These are phyloP conservation scores for Neotoxoptera formosana DNA, from an alignment of 1,140 invertebrate species.

Conservation along the genomic window DNA sequence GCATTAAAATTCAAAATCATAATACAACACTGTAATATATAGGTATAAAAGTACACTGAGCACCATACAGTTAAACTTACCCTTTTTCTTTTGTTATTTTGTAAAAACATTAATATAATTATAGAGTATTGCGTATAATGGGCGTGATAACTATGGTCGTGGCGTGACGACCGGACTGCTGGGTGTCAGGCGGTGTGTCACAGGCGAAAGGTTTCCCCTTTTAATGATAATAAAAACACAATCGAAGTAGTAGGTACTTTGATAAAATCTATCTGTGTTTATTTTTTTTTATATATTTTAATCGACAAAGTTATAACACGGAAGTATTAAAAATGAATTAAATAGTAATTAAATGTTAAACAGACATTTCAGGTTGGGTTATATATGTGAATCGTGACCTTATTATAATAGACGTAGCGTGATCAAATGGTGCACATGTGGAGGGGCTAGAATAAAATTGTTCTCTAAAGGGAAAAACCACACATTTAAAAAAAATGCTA, in stretches of 20 bases:
- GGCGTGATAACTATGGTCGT: slow-evolving; percentile 11
- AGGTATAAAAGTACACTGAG: neutral
- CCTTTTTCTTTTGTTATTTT: neutral
- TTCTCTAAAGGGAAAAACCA: neutral
- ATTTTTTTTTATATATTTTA: neutral
- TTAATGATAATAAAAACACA: slow-evolving; percentile 18
- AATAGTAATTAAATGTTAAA: neutral
- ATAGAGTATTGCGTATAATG: neutral
- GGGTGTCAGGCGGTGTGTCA: neutral
- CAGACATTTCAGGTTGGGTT: neutral
- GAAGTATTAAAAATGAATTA: slow-evolving; percentile 19
- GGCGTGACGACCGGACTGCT: neutral
- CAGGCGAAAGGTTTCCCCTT: neutral
- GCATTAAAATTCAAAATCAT: neutral
- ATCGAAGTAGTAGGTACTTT: neutral
- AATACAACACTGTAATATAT: neutral
- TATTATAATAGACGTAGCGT: neutral
- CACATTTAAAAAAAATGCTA: neutral
- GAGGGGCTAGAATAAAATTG: neutral
- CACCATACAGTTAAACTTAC: neutral
- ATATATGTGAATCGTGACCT: neutral
- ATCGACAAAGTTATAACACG: neutral
- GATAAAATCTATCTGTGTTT: slow-evolving; percentile 18
- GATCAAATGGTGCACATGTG: neutral
- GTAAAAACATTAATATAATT: slow-evolving; percentile 19